phyloP scores from a whole-genome alignment of 2,888 invertebrate species.

The Salticus scenicus region DNA sequence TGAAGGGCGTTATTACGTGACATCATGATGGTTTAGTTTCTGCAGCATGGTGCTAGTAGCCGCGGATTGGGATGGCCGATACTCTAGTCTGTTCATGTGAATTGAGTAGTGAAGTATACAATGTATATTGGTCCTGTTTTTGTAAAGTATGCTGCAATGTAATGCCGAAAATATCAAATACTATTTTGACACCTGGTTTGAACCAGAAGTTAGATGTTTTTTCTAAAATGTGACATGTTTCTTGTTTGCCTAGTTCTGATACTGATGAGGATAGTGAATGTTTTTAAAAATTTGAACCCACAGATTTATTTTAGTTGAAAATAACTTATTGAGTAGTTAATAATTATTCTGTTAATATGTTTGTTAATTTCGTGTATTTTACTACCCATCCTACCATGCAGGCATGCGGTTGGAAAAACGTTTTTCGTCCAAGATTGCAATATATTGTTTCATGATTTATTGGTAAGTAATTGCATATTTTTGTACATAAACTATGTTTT shows the following conservation, averaged over 20 bases:
- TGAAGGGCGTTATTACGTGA: constrained; percentile 55
- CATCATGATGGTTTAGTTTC: constrained; percentile 50
- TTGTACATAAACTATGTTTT: not conserved
- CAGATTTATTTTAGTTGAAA: constrained; percentile 5
- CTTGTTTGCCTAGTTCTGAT: constrained; percentile 45
- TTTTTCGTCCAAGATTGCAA: constrained; percentile 45
- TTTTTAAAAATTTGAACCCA: not conserved
- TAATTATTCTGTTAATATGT: constrained; percentile 15
- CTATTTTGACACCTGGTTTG: not conserved
- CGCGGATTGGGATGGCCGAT: constrained; percentile 40
- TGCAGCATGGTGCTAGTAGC: constrained; percentile 51
- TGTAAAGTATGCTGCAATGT: not conserved
- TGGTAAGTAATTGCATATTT: constrained; percentile 26
- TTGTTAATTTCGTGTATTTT: constrained; percentile 21
- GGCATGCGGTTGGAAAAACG: constrained; percentile 55
- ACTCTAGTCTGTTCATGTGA: not conserved
- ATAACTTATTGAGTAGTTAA: not conserved
- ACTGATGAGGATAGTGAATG: constrained; percentile 14
- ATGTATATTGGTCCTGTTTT: not conserved
- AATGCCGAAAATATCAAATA: not conserved
- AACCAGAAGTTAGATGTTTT: constrained; percentile 2
- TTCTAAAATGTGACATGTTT: constrained; percentile 42
- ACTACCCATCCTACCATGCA: constrained; percentile 39
- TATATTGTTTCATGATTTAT: constrained; percentile 59
- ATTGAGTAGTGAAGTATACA: not conserved